Evolutionary conservation across 2,888 invertebrate genomes (phyloP), one percentile per base, ranked within the genome.

Genomic region (Corythucha ciliata): DNA sequence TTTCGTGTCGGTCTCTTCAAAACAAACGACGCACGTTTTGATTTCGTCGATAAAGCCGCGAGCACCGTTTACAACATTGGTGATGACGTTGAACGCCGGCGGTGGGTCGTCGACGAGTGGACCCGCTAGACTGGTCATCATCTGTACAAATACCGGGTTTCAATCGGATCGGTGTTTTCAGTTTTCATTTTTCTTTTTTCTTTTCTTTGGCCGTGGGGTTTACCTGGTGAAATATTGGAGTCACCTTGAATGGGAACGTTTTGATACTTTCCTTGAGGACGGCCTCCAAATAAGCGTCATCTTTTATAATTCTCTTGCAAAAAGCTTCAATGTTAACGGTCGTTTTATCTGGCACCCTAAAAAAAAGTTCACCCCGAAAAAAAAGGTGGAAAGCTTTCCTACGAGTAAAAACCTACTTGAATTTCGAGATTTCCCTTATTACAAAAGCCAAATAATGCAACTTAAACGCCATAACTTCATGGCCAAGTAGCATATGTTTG

Each of bases 381-480:
- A 36, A 7, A 8, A 14, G 8, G 14, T 10, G n/a, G 29, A 29
- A 29, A 29, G 29, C n/a, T 8, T 29, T n/a, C n/a, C 29, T 10
- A 29, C n/a, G 8, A 29, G n/a, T 29, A 49, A 27, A 14, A 39
- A 55, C 55, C 55, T 57, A 60, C 62, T 57, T 58, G 55, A 57
- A 57, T 54, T 61, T 61, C 12, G 52, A 53, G 2, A 63, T 74
- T 70, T 85, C 83, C 27, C 73, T 74, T n/a, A 85, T 72, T 49
- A 89, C 74, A 67, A 79, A 85, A 22, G 79, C 74, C 4, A 90
- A 69, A 64, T 89, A 88, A 67, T 92, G 89, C 66, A 83, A 85
- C 68, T 93, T 93, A 60, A 90, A 85, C 10, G 89, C 81, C 77
- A 91, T 82, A 22, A 91, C 78, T 72, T 93, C 93, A 65, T 96